phyloP scores from a whole-genome alignment of 2,888 invertebrate species.

The Meghimatium bilineatum region DNA sequence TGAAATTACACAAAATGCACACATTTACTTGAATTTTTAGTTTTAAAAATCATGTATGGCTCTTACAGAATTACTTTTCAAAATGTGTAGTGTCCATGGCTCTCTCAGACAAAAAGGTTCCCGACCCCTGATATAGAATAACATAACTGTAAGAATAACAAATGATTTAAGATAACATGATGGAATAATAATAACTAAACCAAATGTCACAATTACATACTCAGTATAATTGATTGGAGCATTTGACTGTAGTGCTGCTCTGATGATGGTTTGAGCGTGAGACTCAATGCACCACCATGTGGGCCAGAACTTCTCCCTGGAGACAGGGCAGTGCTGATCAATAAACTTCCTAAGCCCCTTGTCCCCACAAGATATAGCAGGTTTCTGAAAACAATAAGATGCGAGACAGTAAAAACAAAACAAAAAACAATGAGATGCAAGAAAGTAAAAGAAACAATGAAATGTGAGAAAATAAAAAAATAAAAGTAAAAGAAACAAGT shows the following conservation, averaged over 20 bases:
- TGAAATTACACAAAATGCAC: no score
- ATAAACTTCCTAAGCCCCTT: conserved; percentile 63
- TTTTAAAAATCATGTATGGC: no score
- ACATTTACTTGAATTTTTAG: no score
- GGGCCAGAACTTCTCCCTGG: conserved; percentile 72
- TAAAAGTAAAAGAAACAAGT: no score
- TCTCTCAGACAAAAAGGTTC: no score
- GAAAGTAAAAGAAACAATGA: no score
- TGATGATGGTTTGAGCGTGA: conserved; percentile 72
- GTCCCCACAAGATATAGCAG: conserved; percentile 65
- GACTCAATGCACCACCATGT: conserved; percentile 75
- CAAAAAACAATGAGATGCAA: no score
- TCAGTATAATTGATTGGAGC: conserved; percentile 65
- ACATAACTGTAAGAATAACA: neutral
- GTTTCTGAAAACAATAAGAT: conserved; percentile 57
- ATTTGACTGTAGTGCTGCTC: conserved; percentile 63
- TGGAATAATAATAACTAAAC: no score
- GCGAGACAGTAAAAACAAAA: neutral
- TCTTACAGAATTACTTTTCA: neutral
- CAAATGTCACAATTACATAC: conserved; percentile 52
- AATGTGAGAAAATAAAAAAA: no score
- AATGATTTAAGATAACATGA: no score
- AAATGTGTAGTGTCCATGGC: no score
- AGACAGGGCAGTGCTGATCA: conserved; percentile 64
- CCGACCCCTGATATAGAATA: neutral